Conservation (phyloP, 2,113 vertebrate genomes). For the Menidia beryllina region DNA sequence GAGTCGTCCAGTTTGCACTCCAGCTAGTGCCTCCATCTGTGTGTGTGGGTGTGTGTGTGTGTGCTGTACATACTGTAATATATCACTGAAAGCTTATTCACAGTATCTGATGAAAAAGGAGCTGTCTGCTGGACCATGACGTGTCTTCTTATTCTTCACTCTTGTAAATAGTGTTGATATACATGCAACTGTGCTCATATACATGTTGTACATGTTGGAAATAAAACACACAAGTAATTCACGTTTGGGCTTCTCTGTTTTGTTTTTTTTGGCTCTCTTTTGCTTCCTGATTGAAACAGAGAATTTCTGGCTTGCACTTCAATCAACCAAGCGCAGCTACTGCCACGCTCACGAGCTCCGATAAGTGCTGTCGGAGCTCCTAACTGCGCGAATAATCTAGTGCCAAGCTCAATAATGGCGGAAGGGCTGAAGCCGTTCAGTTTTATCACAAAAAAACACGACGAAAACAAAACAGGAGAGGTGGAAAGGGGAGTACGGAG, state of each 20-base stretch:
- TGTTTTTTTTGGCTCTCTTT: not conserved
- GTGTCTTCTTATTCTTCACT: constrained; percentile 37
- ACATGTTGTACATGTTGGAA: constrained; percentile 47
- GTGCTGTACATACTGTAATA: constrained; percentile 25
- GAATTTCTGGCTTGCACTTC: not conserved
- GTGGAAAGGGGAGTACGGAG: constrained; percentile 7
- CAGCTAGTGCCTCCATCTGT: constrained; percentile 86
- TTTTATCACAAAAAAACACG: constrained; percentile 34
- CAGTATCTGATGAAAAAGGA: constrained; percentile 32
- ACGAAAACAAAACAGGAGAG: constrained; percentile 15
- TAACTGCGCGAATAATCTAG: not conserved
- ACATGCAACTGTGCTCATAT: constrained; percentile 16
- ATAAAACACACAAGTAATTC: constrained; percentile 56
- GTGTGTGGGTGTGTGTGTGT: constrained; percentile 7
- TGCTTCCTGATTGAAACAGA: constrained; percentile 35
- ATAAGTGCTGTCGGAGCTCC: constrained; percentile 5
- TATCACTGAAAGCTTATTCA: constrained; percentile 9
- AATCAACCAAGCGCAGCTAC: constrained; percentile 5
- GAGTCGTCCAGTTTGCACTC: constrained; percentile 98
- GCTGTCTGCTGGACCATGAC: constrained; percentile 74
- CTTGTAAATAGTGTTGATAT: constrained; percentile 62
- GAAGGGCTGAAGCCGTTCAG: not conserved
- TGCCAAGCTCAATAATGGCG: not conserved
- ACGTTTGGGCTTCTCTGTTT: not conserved
- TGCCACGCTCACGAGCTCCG: not conserved